phyloP scores from a whole-genome alignment of 2,797 vertebrate genomes.

The Muraenolepis orangiensis region DNA sequence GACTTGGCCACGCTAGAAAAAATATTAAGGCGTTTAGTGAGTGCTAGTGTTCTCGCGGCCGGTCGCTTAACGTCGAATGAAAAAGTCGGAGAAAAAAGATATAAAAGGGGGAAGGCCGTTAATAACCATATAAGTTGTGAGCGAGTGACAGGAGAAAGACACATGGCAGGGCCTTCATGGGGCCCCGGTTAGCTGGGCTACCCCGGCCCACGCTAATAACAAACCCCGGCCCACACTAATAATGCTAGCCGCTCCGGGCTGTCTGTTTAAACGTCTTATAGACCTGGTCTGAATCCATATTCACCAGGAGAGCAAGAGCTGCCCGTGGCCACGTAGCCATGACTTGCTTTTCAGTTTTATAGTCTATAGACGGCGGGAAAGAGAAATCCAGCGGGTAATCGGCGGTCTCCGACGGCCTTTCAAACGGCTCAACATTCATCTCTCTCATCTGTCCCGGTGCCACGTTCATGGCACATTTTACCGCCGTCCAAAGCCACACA shows the following conservation, averaged over 20 bases:
- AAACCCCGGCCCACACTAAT: background rate
- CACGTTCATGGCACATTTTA: background rate
- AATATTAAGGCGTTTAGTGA: conserved; percentile 65
- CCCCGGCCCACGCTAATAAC: background rate
- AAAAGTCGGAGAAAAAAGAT: conserved; percentile 50
- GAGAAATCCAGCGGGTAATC: conserved; percentile 17
- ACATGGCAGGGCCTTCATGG: no score
- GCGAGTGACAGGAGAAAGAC: no score
- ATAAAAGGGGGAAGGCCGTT: no score
- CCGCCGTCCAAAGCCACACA: background rate
- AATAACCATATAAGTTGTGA: no score
- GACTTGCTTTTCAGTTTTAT: no score
- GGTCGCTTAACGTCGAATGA: conserved; percentile 52
- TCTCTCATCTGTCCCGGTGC: background rate
- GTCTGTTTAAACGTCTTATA: background rate
- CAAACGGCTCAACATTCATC: background rate
- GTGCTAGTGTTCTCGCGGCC: conserved; percentile 50
- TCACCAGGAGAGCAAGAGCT: no score
- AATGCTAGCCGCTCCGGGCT: background rate
- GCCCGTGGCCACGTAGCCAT: no score
- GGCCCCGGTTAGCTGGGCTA: no score
- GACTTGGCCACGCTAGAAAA: conserved; percentile 55
- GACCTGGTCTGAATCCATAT: background rate
- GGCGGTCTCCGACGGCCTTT: background rate
- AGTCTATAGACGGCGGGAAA: background rate